Base-by-base conservation (phyloP, 2,888 invertebrate genomes). In the Hyalella azteca region DNA sequence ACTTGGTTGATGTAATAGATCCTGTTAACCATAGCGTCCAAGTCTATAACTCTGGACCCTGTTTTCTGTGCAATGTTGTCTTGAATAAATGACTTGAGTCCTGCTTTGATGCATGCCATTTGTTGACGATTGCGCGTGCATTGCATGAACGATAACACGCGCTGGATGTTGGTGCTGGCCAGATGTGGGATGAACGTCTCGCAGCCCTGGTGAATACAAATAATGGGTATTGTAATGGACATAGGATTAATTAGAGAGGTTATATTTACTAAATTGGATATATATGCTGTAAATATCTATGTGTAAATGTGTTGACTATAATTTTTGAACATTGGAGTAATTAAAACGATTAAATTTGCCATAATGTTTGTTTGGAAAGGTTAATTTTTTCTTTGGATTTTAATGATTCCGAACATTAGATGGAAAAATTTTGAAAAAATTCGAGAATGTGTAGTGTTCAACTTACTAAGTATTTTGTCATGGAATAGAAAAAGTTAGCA, bases 1-100 rank as follows among this genome's bases (percentile, higher is more conserved):
- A 66, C 19, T 3, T 41, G 7, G 29, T n/a, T 75, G 45, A 75
- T 45, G 45, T 41, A 75, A 19, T 36, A 75, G 39, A 75, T 39
- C 22, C 75, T 75, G 22, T 75, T 29, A 11, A 41, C 75, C 75
- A 75, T 75, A 39, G 40, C 75, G 26, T 75, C 45, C 4, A 75
- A n/a, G 19, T 75, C 75, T 15, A 75, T 45, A 4, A 29, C 36
- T 26, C 36, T n/a, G 22, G 36, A 26, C n/a, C 36, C 75, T 15
- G 75, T 32, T 22, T 75, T 75, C 1, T 75, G 40, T 40, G 40
- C 40, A 45, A 75, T 41, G 75, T 75, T 75, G 22, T 45, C 41
- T 1, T 45, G 39, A 7, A 75, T 40, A 45, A 41, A 75, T 4
- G 41, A 41, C 75, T n/a, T 40, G 22, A 75, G n/a, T 3, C 45